Evolutionary conservation across 2,797 vertebrate genomes (phyloP), one percentile per base, ranked within the genome.

Genomic region (Coreius guichenoti): DNA sequence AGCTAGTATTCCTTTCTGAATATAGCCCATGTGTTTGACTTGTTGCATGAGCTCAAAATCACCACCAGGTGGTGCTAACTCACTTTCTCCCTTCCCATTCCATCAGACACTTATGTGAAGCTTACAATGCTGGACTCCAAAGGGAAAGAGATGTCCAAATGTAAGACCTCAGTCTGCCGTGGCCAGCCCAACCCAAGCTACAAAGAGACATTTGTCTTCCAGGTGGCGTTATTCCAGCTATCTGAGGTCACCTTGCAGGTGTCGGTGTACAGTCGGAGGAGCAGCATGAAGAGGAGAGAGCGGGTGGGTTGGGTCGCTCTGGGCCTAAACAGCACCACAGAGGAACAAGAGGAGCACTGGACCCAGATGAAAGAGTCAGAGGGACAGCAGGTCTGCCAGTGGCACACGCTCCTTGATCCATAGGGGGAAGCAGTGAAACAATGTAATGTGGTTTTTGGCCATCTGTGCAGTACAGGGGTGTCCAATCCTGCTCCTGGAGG

Each of bases 131-230:
- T 99, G 95, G 98, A 99, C 94, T 99, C 98, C 29, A 98, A 99
- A 95, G 98, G 98, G 80, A 98, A 99, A 91, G 97, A 98, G 94
- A 99, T 99, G 97, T 98, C 97, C 92, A 99, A 97, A 91, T 98
- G 96, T 89, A 98, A 98, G 93, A 99, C 98, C 7, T 98, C 97
- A 0, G 94, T 98, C 87, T 97, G 97, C 89, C 96, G 97, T 69
- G 98, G 98, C 31, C 98, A 98, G 92, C 97, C 97, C 63, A 97
- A 97, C 91, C 98, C 98, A 17, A 95, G 97, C 56, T 99, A 98
- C 95, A 98, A 99, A 94, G 97, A 99, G 91, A 99, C 97, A 5
- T 99, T 99, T 36, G 93, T 98, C 86, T 99, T 99, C 93, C 98
- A 99, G 93, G 97, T 99, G 93, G 97, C 98, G 0, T 96, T 99